A percentile compares a stretch with the other conserved stretches of the same genome.
Conservation (phyloP, 2,797 vertebrate species). For the Syndactyla subalaris region DNA sequence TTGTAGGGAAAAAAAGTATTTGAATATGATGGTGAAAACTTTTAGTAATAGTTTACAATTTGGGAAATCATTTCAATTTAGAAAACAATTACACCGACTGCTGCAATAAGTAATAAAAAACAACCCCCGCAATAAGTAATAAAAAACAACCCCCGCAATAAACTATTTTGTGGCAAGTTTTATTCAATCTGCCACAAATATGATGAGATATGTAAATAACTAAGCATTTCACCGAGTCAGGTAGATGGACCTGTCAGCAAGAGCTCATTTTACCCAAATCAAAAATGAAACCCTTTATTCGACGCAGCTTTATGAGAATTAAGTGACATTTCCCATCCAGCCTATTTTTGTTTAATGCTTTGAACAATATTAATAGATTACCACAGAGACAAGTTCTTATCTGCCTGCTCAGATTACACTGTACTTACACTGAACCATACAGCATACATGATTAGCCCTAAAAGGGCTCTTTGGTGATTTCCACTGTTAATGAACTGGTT, state of each 20-base stretch:
- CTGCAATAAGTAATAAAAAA: background rate
- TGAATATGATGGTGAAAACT: background rate
- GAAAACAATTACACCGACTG: background rate
- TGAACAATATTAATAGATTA: slow-evolving; percentile 32
- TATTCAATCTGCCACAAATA: background rate
- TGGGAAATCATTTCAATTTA: background rate
- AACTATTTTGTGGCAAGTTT: background rate
- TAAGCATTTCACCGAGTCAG: background rate
- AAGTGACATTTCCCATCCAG: background rate
- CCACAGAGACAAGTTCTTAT: slow-evolving; percentile 36
- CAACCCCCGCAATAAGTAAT: background rate
- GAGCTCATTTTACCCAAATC: background rate
- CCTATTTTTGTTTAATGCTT: slow-evolving; percentile 48
- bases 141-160: background rate
- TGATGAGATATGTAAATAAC: background rate
- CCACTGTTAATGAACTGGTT: slow-evolving; percentile 66
- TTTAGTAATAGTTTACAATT: background rate
- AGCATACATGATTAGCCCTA: slow-evolving; percentile 60
- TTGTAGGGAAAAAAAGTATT: background rate
- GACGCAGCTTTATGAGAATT: background rate
- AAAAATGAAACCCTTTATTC: background rate
- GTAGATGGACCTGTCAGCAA: background rate
- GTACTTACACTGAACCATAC: background rate
- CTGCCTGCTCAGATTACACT: slow-evolving; percentile 41
- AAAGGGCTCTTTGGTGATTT: slow-evolving; percentile 66